Evolutionary conservation across 2,888 invertebrate genomes (phyloP).

Genomic region (Drosophila nigricruria): DNA sequence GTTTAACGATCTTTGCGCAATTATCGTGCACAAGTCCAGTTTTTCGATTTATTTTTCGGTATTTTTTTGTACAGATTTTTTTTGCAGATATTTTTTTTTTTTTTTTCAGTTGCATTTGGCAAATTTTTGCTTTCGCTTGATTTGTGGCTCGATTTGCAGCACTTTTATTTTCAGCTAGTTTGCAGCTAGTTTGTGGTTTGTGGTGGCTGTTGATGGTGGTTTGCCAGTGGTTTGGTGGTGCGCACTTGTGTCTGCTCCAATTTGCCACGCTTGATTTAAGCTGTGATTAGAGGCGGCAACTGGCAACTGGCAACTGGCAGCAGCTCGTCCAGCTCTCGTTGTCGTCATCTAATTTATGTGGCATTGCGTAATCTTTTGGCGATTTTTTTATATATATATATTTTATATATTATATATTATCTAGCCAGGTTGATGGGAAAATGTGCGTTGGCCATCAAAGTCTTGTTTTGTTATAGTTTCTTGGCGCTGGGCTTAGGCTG

Average conservation of each 20-base stretch:
- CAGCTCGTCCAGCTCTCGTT: constrained; percentile 15
- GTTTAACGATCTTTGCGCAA: constrained; percentile 67
- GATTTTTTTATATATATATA: constrained; percentile 27
- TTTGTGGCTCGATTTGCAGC: constrained; percentile 52
- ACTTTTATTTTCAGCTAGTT: constrained; percentile 47
- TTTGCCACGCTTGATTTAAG: constrained; percentile 80
- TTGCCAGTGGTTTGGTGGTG: constrained; percentile 21
- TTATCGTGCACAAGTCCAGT: constrained; percentile 58
- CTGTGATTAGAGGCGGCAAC: constrained; percentile 72
- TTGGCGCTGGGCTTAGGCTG: constrained; percentile 16
- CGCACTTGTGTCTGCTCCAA: constrained; percentile 79
- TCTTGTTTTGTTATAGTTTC: constrained; percentile 22
- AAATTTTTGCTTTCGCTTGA: constrained; percentile 74
- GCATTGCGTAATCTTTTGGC: constrained; percentile 68
- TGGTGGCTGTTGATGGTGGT: constrained; percentile 23
- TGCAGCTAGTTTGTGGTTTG: constrained; percentile 45
- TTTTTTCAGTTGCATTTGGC: constrained; percentile 36
- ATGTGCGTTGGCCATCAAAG: constrained; percentile 53
- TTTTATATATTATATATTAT: not conserved
- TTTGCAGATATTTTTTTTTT: constrained; percentile 38
- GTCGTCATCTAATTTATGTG: constrained; percentile 71
- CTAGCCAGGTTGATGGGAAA: constrained; percentile 63
- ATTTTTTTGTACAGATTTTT: constrained; percentile 39
- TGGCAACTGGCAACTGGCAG: constrained; percentile 38
- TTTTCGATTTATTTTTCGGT: constrained; percentile 26